phyloP scores from a whole-genome alignment of 2,797 vertebrate species.

The Ptychobarbus kaznakovi region DNA sequence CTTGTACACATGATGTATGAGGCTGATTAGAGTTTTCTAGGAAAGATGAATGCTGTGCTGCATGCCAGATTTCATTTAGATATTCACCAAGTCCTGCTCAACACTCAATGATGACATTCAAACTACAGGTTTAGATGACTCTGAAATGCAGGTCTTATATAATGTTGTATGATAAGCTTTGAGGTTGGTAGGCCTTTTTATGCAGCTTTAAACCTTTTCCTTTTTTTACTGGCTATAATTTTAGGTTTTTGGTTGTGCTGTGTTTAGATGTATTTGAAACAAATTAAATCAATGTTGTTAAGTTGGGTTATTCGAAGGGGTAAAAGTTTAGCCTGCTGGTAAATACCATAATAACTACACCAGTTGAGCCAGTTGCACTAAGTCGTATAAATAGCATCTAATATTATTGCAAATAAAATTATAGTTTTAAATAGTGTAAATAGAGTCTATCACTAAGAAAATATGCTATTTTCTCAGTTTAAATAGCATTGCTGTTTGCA shows the following conservation, averaged over 20 bases:
- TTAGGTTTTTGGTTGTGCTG: not conserved
- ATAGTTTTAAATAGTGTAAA: no score
- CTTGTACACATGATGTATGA: not conserved
- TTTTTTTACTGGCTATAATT: not conserved
- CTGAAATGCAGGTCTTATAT: slow-evolving; percentile 9
- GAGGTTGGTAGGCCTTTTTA: not conserved
- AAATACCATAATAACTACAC: not conserved
- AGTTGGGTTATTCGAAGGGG: not conserved
- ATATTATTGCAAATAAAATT: no score
- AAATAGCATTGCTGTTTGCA: no score
- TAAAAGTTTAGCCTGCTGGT: not conserved
- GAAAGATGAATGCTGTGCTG: slow-evolving; percentile 37
- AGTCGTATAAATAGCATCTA: no score
- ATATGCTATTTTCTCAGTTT: no score
- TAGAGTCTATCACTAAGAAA: no score
- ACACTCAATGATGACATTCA: slow-evolving; percentile 5
- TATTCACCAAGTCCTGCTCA: slow-evolving; percentile 27
- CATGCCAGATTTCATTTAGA: slow-evolving; percentile 44
- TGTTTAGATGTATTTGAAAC: not conserved
- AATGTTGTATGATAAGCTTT: slow-evolving; percentile 1
- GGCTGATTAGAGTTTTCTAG: slow-evolving; percentile 46
- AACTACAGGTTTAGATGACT: slow-evolving; percentile 1
- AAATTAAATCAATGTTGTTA: not conserved
- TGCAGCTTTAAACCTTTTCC: not conserved
- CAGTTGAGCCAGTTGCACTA: not conserved